phyloP scores from a whole-genome alignment of 2,888 invertebrate genomes.

The Hipparchia semele region DNA sequence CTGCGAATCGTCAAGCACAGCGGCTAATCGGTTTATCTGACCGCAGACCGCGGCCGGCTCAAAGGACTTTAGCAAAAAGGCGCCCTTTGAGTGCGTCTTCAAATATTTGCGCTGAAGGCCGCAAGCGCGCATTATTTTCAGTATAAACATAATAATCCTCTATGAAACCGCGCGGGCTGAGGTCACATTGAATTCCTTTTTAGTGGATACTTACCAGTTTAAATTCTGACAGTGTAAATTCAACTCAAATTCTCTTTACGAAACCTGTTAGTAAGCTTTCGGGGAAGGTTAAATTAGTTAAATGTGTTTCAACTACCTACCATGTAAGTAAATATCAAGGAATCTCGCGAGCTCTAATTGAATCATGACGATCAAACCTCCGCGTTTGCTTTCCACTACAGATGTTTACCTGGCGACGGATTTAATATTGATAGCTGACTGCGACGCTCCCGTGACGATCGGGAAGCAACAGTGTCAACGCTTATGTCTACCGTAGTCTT shows the following conservation, averaged over 20 bases:
- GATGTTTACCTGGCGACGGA: constrained; percentile 58
- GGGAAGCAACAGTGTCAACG: constrained; percentile 45
- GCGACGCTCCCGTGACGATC: constrained; percentile 48
- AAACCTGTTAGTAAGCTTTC: constrained; percentile 32
- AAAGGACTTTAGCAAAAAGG: constrained; percentile 76
- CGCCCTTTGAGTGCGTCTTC: constrained; percentile 76
- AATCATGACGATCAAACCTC: constrained; percentile 60
- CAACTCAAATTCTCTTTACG: constrained; percentile 31
- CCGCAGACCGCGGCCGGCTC: constrained; percentile 69
- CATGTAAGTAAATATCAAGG: constrained; percentile 29
- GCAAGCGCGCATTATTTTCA: constrained; percentile 78
- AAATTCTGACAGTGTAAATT: constrained; percentile 37
- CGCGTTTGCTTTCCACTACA: constrained; percentile 57
- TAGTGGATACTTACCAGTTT: constrained; percentile 40
- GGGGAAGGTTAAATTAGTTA: constrained; percentile 32
- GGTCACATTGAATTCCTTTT: constrained; percentile 64
- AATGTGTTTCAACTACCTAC: constrained; percentile 27
- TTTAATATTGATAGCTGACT: constrained; percentile 70
- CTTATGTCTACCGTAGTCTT: constrained; percentile 20
- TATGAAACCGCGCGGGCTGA: constrained; percentile 52
- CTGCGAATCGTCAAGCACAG: constrained; percentile 36
- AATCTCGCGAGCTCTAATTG: constrained; percentile 54
- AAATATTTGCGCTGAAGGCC: constrained; percentile 78
- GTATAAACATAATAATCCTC: constrained; percentile 78
- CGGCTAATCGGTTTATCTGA: constrained; percentile 75